These are phyloP conservation scores for Megalonaias nervosa DNA, from an alignment of 1,140 invertebrate species.

Conservation along the genomic window DNA sequence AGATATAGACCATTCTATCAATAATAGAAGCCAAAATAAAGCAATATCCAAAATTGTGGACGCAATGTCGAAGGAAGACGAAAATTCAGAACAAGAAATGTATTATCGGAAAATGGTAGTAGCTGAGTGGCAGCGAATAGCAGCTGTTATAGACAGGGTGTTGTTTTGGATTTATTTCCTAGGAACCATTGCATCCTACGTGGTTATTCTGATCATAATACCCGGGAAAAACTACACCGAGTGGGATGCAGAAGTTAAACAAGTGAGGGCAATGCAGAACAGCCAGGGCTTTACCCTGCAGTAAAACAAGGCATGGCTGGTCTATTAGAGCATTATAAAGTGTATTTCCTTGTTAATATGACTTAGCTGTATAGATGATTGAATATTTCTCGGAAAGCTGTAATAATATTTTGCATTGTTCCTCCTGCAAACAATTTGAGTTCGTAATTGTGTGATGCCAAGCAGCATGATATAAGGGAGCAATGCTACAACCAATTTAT, in stretches of 20 bases:
- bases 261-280: neutral
- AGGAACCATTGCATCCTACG: constrained; percentile 61
- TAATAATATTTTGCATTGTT: too few species aligned
- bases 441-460: too few species aligned
- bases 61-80: constrained; percentile 9
- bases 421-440: too few species aligned
- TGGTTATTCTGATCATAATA: constrained; percentile 63
- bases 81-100: constrained; percentile 32
- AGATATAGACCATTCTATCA: neutral
- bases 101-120: constrained; percentile 56
- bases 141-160: constrained; percentile 63
- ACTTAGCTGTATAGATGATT: too few species aligned
- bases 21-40: constrained; percentile 5
- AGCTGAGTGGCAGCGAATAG: constrained; percentile 69
- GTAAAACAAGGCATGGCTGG: too few species aligned
- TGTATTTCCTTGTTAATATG: too few species aligned
- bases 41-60: constrained; percentile 12
- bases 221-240: constrained; percentile 49
- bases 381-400: too few species aligned
- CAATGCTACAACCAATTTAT: too few species aligned
- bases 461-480: too few species aligned
- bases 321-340: too few species aligned
- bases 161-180: constrained; percentile 68
- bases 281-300: neutral
- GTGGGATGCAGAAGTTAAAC: constrained; percentile 40